phyloP scores from a whole-genome alignment of 2,113 vertebrate species.

The Ammospiza nelsoni region DNA sequence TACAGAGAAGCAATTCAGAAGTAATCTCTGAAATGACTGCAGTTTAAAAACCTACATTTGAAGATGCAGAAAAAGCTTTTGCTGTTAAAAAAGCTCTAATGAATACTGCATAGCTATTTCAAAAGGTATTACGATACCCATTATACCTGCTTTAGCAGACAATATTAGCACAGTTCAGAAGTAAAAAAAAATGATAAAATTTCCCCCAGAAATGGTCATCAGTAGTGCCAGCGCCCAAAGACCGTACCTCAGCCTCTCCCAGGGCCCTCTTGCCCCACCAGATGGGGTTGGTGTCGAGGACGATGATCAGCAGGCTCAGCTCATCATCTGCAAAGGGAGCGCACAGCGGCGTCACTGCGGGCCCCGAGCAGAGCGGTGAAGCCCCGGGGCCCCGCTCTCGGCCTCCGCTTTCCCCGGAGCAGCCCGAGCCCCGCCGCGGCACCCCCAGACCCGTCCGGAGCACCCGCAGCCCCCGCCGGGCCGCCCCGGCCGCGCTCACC shows the following conservation, averaged over 20 bases:
- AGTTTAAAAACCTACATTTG: neutral
- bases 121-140: neutral
- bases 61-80: neutral
- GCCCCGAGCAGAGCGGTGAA: fast-evolving
- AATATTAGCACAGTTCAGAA: fast-evolving
- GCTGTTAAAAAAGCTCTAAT: neutral
- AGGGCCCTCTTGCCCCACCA: slow-evolving; percentile 96
- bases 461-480: neutral
- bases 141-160: fast-evolving
- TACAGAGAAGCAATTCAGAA: neutral
- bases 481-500: neutral
- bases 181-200: fast-evolving
- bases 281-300: slow-evolving; percentile 93
- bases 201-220: fast-evolving
- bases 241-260: slow-evolving; percentile 82
- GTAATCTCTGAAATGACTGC: neutral
- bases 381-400: neutral
- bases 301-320: slow-evolving; percentile 86
- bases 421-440: neutral
- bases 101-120: fast-evolving
- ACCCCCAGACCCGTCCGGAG: neutral
- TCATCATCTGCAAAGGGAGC: slow-evolving; percentile 85
- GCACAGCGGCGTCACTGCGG: neutral
- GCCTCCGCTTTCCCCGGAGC: neutral
- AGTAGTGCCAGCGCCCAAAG: fast-evolving